These are phyloP conservation scores for Eurystomus gularis DNA, from an alignment of 2,113 vertebrate species.

Conservation along the genomic window DNA sequence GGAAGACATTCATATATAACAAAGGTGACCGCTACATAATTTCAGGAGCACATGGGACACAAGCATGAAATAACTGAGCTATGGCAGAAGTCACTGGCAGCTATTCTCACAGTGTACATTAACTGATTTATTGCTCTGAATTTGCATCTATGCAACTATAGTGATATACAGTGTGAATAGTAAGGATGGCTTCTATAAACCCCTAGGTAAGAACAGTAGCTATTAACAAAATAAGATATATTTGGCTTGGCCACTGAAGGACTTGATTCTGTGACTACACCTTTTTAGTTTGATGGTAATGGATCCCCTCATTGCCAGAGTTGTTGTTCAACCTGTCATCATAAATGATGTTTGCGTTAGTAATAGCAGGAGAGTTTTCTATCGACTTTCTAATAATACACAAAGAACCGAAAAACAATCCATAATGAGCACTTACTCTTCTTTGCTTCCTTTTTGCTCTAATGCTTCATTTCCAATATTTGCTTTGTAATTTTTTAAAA, in stretches of 20 bases:
- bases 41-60: not conserved
- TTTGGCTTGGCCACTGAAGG: not conserved
- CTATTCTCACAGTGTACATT: not conserved
- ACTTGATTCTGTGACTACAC: not conserved
- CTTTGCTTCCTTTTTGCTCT: conserved; percentile 12
- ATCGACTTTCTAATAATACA: conserved; percentile 29
- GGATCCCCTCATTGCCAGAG: not conserved
- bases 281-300: conserved; percentile 32
- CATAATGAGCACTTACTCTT: conserved; percentile 24
- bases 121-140: not conserved
- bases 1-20: not conserved
- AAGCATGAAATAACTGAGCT: not conserved
- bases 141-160: not conserved
- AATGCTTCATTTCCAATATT: conserved; percentile 18
- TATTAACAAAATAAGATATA: not conserved
- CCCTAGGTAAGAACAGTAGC: not conserved
- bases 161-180: not conserved
- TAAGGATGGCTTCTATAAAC: not conserved
- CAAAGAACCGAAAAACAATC: conserved; percentile 41
- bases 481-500: conserved; percentile 2
- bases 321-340: conserved; percentile 23
- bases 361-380: conserved; percentile 42
- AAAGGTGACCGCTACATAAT: not conserved
- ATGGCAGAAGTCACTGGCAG: not conserved
- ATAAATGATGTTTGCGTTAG: conserved; percentile 27